phyloP scores from a whole-genome alignment of 2,888 invertebrate genomes.

The Lithodes maja region DNA sequence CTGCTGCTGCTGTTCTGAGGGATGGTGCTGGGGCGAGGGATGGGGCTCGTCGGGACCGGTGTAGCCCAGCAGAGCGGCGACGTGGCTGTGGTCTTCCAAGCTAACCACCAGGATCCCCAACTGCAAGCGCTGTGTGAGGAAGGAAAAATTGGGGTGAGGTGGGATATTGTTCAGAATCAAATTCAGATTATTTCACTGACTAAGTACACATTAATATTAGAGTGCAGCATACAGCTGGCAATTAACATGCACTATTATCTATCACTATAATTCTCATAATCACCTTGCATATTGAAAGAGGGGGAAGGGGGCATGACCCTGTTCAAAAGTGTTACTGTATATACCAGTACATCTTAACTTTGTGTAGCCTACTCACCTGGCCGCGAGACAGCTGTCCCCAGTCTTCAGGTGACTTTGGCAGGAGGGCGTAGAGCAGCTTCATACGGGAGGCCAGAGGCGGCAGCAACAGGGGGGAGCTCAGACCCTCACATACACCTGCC shows the following conservation, averaged over 20 bases:
- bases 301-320: too few relatives aligned
- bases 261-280: too few relatives aligned
- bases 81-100: slow-evolving; percentile 79
- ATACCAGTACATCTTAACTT: not conserved
- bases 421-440: slow-evolving; percentile 78
- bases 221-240: too few relatives aligned
- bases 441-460: slow-evolving; percentile 80
- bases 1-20: not conserved
- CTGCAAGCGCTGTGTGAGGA: slow-evolving; percentile 77
- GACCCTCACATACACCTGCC: slow-evolving; percentile 78
- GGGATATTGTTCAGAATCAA: too few relatives aligned
- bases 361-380: slow-evolving; percentile 73
- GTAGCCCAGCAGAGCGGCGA: slow-evolving; percentile 78
- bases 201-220: too few relatives aligned
- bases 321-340: too few relatives aligned
- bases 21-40: slow-evolving; percentile 19
- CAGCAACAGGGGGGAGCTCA: slow-evolving; percentile 79
- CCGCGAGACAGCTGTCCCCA: slow-evolving; percentile 78
- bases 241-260: too few relatives aligned
- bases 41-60: slow-evolving; percentile 14
- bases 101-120: slow-evolving; percentile 79
- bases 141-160: not conserved
- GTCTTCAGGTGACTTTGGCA: slow-evolving; percentile 77
- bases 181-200: too few relatives aligned
- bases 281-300: too few relatives aligned